Evolutionary conservation across 1,140 invertebrate genomes (phyloP).

Genomic region (Panagrolaimus sp.): DNA sequence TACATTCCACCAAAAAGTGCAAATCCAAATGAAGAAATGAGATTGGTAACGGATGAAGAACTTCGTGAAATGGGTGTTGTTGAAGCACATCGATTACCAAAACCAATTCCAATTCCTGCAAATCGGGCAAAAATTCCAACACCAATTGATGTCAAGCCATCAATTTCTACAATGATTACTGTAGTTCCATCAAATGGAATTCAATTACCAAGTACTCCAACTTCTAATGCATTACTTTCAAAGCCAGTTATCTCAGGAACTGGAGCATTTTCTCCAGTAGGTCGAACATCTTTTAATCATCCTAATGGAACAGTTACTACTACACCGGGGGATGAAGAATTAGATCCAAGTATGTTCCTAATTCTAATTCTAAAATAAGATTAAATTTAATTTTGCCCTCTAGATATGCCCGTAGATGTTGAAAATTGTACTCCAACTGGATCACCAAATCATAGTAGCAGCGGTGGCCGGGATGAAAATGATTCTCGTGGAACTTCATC

Average conservation of each 20-base stretch:
- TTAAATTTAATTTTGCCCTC: too few species aligned
- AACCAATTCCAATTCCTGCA: neutral
- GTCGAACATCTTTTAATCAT: too few species aligned
- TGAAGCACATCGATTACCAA: neutral
- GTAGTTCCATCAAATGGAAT: neutral
- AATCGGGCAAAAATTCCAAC: neutral
- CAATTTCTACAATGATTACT: neutral
- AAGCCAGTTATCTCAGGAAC: too few species aligned
- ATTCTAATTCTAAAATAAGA: too few species aligned
- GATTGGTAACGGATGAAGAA: neutral
- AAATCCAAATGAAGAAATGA: neutral
- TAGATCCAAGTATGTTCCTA: too few species aligned
- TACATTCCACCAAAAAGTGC: slow-evolving; percentile 2
- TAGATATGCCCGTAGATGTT: neutral
- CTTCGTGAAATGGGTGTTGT: neutral
- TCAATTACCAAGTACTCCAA: neutral
- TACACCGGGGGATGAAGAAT: too few species aligned
- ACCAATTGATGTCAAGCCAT: neutral
- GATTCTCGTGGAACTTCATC: neutral
- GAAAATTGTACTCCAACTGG: neutral
- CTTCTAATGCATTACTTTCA: too few species aligned
- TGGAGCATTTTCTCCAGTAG: too few species aligned
- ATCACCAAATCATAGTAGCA: neutral
- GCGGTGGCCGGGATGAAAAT: neutral
- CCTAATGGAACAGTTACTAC: too few species aligned